Base-by-base conservation (phyloP, 1,140 invertebrate species). In the Pseudomyrmex flavicornis region DNA sequence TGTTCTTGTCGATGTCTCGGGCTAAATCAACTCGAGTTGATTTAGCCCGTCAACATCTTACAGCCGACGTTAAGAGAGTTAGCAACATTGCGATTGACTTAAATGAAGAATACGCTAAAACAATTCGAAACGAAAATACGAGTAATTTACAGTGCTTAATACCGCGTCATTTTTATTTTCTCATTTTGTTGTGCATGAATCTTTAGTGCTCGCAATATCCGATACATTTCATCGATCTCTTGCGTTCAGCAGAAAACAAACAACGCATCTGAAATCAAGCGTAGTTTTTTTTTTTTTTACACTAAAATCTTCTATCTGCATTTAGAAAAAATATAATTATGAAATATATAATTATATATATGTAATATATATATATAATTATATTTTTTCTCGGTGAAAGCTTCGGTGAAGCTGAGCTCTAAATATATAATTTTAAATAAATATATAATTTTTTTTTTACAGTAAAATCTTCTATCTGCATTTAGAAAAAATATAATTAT, bases 181-280 rank as follows among this genome's bases (percentile, higher is more conserved):
- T 75, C 4, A 10, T 44, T 61, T 52, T 61, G 3, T 15, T 46
- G 26, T 22, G 26, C 1, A 35, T 12, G 4, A 54, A 68, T 35
- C 54, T 77, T 77, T 44, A 20, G 12, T 20, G 22, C 13, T 2
- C 56, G 20, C 52, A 22, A 20, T 1, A 69, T 56, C 46, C n/a
- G 26, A 26, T 26, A 26, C 26, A 3, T 26, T 26, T 26, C 20
- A 13, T 3, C 52, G 65, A 77, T 58, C 17, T 77, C 9, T 69
- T 13, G 17, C 35, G 17, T 77, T 69, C 3, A 69, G 58, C 52
- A 15, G 12, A 46, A 56, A 77, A 69, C 68, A 79, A 69, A 79
- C 59, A 69, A 79, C 20, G 26, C 10, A 35, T 48, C 56, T 58
- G 54, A 79, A 79, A n/a, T 54, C 17, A 50, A 26, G 10, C 17